These are phyloP conservation scores for Plecturocebus donacophilus DNA, from an alignment of 2,113 vertebrate genomes.

Conservation along the genomic window DNA sequence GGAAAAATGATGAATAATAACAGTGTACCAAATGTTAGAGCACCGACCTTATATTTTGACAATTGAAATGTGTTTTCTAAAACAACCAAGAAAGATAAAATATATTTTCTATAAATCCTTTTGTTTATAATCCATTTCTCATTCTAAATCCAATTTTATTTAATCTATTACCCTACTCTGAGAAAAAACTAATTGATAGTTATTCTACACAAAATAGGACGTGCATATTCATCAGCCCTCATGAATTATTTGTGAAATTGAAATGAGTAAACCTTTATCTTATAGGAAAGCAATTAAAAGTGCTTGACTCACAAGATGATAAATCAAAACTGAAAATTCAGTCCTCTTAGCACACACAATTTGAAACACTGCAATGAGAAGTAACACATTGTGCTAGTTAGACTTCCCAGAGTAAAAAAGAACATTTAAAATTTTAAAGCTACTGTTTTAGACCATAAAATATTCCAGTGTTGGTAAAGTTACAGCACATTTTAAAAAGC, in stretches of 20 bases:
- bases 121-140: constrained; percentile 74
- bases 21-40: neutral
- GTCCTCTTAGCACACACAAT: constrained; percentile 43
- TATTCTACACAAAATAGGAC: constrained; percentile 53
- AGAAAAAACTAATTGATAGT: constrained; percentile 78
- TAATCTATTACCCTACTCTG: constrained; percentile 72
- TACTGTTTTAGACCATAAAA: constrained; percentile 65
- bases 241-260: constrained; percentile 82
- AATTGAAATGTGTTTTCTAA: constrained; percentile 18
- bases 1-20: constrained; percentile 14
- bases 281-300: constrained; percentile 80
- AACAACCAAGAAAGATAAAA: constrained; percentile 47
- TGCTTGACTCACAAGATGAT: constrained; percentile 63
- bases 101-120: constrained; percentile 33
- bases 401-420: neutral
- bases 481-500: constrained; percentile 23
- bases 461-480: constrained; percentile 16
- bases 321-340: constrained; percentile 62
- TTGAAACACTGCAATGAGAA: constrained; percentile 65
- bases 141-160: constrained; percentile 73
- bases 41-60: neutral
- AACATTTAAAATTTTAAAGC: constrained; percentile 65
- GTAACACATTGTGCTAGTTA: constrained; percentile 19
- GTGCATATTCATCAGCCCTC: constrained; percentile 81
- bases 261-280: constrained; percentile 76